Evolutionary conservation across 2,797 vertebrate genomes (phyloP).

Genomic region (Accipiter minullus): DNA sequence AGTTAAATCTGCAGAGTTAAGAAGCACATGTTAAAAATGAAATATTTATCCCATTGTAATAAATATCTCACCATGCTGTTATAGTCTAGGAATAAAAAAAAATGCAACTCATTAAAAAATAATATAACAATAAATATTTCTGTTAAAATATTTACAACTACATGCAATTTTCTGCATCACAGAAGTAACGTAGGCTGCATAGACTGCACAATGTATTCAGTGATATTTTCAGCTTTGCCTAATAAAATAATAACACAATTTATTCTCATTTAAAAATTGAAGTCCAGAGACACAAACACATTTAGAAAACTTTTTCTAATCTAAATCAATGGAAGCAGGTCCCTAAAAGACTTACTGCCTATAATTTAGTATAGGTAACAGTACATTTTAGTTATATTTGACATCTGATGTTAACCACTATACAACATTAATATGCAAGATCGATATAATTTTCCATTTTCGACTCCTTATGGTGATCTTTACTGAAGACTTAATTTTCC

Average conservation of each 20-base stretch:
- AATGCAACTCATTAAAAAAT: neutral
- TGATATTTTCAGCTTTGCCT: neutral
- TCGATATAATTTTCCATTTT: neutral
- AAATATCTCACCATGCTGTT: neutral
- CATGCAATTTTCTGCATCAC: neutral
- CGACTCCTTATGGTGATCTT: neutral
- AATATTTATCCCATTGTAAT: neutral
- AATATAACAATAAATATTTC: neutral
- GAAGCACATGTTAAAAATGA: neutral
- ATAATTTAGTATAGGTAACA: neutral
- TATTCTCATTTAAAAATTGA: neutral
- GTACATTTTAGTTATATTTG: neutral
- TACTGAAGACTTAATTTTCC: neutral
- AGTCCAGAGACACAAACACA: neutral
- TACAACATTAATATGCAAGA: neutral
- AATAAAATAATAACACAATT: neutral
- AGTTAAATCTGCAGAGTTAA: neutral
- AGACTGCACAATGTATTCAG: neutral
- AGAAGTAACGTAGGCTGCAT: neutral
- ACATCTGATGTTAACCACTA: neutral
- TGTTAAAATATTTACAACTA: constrained; percentile 10
- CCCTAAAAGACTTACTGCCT: neutral
- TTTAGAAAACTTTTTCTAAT: neutral
- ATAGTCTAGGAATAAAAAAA: neutral
- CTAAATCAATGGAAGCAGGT: neutral